Evolutionary conservation across 2,797 vertebrate genomes (phyloP).

Genomic region (Ctenochaetus hawaiiensis): DNA sequence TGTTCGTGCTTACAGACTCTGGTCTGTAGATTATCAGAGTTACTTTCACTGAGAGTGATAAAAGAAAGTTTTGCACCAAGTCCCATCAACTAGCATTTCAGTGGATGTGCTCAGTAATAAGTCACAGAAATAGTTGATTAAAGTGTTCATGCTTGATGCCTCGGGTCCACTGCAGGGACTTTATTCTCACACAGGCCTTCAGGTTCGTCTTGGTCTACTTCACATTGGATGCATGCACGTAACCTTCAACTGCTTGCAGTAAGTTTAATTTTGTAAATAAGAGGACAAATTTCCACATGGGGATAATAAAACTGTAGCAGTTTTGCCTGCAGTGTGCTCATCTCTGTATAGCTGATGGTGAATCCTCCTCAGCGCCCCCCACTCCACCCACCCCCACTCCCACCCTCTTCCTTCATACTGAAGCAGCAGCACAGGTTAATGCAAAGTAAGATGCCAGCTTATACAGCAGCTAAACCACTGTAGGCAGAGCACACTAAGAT

Average conservation of each 20-base stretch:
- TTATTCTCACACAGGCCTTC: background rate
- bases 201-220: background rate
- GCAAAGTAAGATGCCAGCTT: background rate
- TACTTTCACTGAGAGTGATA: slow-evolving; percentile 19
- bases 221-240: background rate
- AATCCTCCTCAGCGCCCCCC: background rate
- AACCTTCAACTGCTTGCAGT: background rate
- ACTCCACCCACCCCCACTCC: too few relatives aligned
- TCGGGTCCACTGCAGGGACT: background rate
- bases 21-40: slow-evolving; percentile 19
- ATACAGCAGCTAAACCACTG: background rate
- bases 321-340: slow-evolving; percentile 11
- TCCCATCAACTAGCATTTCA: slow-evolving; percentile 6
- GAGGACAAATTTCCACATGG: slow-evolving; percentile 8
- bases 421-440: slow-evolving; percentile 4
- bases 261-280: background rate
- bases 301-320: background rate
- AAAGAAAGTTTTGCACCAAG: background rate
- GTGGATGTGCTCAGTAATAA: background rate
- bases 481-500: background rate
- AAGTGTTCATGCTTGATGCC: background rate
- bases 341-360: background rate
- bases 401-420: background rate
- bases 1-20: background rate
- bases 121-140: slow-evolving; percentile 1